Evolutionary conservation across 1,140 invertebrate genomes (phyloP).

Genomic region (Sesamia nonagrioides): DNA sequence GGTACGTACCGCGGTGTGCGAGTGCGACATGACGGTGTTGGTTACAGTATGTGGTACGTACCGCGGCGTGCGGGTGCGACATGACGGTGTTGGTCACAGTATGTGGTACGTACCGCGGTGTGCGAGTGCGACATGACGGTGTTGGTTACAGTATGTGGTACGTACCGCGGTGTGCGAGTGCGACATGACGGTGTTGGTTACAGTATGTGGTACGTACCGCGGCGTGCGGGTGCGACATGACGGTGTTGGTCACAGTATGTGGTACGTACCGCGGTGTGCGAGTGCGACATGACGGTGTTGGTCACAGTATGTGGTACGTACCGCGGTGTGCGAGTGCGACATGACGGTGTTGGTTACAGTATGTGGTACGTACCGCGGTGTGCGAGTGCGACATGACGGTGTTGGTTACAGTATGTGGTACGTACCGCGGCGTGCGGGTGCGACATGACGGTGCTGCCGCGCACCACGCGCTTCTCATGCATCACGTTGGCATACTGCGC

Average conservation of each 20-base stretch:
- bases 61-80: slow-evolving; percentile 88
- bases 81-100: slow-evolving; percentile 91
- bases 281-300: slow-evolving; percentile 91
- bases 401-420: slow-evolving; percentile 38
- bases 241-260: slow-evolving; percentile 90
- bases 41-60: slow-evolving; percentile 81
- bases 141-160: slow-evolving; percentile 83
- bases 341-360: too few species aligned
- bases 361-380: too few species aligned
- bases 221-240: slow-evolving; percentile 88
- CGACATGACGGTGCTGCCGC: slow-evolving; percentile 92
- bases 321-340: too few species aligned
- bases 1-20: slow-evolving; percentile 88
- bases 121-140: slow-evolving; percentile 90
- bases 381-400: too few species aligned
- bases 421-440: slow-evolving; percentile 89
- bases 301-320: too few species aligned
- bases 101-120: slow-evolving; percentile 86
- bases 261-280: slow-evolving; percentile 88
- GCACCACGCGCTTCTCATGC: slow-evolving; percentile 94
- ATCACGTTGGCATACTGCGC: slow-evolving; percentile 92
- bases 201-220: slow-evolving; percentile 85
- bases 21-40: slow-evolving; percentile 91
- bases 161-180: slow-evolving; percentile 89
- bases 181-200: slow-evolving; percentile 91